Evolutionary conservation across 2,797 vertebrate genomes (phyloP).

Genomic region (Poeciliopsis turneri): DNA sequence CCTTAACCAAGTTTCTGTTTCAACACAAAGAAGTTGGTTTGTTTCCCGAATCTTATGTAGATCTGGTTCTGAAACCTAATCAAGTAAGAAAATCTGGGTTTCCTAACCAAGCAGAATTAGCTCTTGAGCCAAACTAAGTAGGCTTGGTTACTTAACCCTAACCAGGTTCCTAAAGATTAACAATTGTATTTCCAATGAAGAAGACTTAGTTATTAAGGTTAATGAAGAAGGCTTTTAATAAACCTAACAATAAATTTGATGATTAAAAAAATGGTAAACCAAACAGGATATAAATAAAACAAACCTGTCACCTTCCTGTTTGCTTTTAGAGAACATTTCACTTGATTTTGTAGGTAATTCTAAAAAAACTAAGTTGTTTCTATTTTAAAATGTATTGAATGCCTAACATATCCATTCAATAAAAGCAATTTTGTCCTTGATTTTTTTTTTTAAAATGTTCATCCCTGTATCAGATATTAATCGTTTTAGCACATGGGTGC

Average conservation of each 20-base stretch:
- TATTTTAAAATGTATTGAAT: background rate
- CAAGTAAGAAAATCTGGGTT: background rate
- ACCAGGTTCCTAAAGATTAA: background rate
- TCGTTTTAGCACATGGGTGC: background rate
- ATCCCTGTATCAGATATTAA: constrained; percentile 4
- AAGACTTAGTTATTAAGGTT: background rate
- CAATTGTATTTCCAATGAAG: background rate
- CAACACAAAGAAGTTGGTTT: background rate
- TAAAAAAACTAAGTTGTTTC: background rate
- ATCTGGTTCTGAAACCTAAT: background rate
- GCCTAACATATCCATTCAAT: background rate
- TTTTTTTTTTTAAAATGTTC: background rate
- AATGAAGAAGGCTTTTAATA: background rate
- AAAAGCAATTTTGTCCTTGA: background rate
- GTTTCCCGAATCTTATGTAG: background rate
- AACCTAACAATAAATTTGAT: background rate
- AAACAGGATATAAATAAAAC: background rate
- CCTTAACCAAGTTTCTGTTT: background rate
- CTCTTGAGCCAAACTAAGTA: background rate
- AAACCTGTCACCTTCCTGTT: background rate
- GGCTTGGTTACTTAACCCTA: background rate
- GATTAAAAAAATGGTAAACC: background rate
- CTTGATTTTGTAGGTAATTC: background rate
- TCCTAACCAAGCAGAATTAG: background rate
- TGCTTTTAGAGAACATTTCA: background rate